Conservation (phyloP, 1,140 invertebrate genomes). For the Drosophila arawakana region DNA sequence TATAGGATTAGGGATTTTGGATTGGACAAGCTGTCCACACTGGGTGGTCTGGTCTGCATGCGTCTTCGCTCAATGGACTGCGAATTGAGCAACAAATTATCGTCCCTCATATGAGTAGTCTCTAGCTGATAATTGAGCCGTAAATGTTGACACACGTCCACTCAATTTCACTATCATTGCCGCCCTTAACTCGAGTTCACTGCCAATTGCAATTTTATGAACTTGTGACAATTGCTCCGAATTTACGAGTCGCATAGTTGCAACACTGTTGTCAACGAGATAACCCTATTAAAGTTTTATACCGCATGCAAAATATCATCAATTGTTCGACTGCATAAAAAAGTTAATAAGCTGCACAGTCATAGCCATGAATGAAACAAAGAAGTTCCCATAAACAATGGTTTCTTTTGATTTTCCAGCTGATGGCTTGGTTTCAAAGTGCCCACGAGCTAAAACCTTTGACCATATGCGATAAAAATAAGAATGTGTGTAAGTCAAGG, state of each 20-base stretch:
- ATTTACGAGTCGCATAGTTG: conserved; percentile 44
- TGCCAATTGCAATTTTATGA: conserved; percentile 54
- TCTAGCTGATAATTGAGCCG: conserved; percentile 74
- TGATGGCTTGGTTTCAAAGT: conserved; percentile 68
- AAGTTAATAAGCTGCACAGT: conserved; percentile 67
- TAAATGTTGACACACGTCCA: conserved; percentile 78
- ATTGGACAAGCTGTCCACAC: conserved; percentile 49
- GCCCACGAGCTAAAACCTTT: conserved; percentile 50
- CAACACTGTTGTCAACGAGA: conserved; percentile 56
- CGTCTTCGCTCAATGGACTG: conserved; percentile 42
- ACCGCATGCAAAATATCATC: conserved; percentile 41
- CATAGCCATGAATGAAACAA: conserved; percentile 61
- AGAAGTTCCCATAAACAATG: conserved; percentile 57
- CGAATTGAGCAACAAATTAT: conserved; percentile 68
- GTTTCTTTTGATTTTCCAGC: conserved; percentile 75
- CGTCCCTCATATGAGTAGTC: conserved; percentile 54
- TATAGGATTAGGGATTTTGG: conserved; percentile 20
- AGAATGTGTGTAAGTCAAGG: background rate
- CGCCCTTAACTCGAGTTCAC: conserved; percentile 20
- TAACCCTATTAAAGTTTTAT: conserved; percentile 66
- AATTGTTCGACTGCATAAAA: conserved; percentile 61
- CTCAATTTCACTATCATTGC: conserved; percentile 39
- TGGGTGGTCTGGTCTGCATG: conserved; percentile 64
- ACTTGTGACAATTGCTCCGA: conserved; percentile 37
- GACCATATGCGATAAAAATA: conserved; percentile 74